Evolutionary conservation across 2,113 vertebrate species (phyloP).

Genomic region (Callipepla squamata): DNA sequence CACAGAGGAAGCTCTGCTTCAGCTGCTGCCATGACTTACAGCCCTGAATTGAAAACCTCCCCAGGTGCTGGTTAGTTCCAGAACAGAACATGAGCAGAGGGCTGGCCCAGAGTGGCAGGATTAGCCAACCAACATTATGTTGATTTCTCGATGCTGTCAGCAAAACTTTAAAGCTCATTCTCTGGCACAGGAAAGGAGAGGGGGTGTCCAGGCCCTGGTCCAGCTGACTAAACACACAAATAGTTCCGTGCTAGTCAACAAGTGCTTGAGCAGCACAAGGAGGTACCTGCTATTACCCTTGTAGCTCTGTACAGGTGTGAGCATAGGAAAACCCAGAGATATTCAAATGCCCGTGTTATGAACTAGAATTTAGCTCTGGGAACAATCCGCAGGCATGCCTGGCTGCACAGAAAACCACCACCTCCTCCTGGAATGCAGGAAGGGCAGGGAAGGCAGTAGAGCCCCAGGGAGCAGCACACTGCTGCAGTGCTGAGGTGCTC

Average conservation of each 20-base stretch:
- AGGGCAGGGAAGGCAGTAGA: neutral
- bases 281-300: neutral
- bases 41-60: neutral
- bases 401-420: neutral
- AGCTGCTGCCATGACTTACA: neutral
- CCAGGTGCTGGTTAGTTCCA: neutral
- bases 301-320: accelerated
- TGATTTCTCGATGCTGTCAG: neutral
- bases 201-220: neutral
- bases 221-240: neutral
- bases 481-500: neutral
- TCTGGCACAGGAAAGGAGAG: neutral
- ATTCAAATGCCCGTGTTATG: neutral
- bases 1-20: neutral
- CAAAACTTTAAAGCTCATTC: neutral
- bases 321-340: neutral
- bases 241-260: neutral
- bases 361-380: neutral
- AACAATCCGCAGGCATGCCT: neutral
- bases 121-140: accelerated
- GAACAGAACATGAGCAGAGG: neutral
- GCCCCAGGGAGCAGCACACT: accelerated
- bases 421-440: neutral
- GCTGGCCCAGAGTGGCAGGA: neutral
- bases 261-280: neutral